Evolutionary conservation across 2,888 invertebrate species (phyloP).

Genomic region (Shargacucullia verbasci): DNA sequence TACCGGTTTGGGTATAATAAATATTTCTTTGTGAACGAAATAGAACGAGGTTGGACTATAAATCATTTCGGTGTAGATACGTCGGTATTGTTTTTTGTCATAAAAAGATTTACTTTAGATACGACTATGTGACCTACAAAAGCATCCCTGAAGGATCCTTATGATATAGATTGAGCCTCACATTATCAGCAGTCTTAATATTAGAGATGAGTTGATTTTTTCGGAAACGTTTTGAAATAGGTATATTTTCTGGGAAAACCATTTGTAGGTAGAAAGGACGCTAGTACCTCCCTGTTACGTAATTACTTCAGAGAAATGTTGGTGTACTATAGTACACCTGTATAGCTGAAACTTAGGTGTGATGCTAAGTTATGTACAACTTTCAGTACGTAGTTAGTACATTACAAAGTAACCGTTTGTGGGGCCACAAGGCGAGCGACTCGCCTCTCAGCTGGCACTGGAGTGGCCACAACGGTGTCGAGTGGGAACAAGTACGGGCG

Average conservation of each 20-base stretch:
- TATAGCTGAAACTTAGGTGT: too few relatives aligned
- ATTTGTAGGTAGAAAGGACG: too few relatives aligned
- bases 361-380: constrained; percentile 1
- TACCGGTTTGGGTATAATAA: constrained; percentile 14
- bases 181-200: too few relatives aligned
- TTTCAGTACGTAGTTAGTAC: constrained; percentile 15
- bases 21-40: constrained; percentile 24
- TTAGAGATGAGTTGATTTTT: too few relatives aligned
- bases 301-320: too few relatives aligned
- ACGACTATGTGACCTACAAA: constrained; percentile 21
- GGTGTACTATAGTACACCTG: too few relatives aligned
- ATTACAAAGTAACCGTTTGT: constrained; percentile 23
- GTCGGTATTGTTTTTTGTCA: constrained; percentile 26
- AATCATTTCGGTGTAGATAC: constrained; percentile 17
- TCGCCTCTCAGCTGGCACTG: constrained; percentile 30
- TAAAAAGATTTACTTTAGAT: constrained; percentile 18
- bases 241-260: too few relatives aligned
- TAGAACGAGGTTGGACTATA: constrained; percentile 27
- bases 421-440: constrained; percentile 22
- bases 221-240: too few relatives aligned
- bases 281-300: too few relatives aligned
- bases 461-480: constrained; percentile 56
- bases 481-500: constrained; percentile 38
- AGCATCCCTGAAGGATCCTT: constrained; percentile 8
- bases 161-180: constrained; percentile 7